Conservation (phyloP, 2,888 invertebrate genomes). For the Celastrina argiolus region DNA sequence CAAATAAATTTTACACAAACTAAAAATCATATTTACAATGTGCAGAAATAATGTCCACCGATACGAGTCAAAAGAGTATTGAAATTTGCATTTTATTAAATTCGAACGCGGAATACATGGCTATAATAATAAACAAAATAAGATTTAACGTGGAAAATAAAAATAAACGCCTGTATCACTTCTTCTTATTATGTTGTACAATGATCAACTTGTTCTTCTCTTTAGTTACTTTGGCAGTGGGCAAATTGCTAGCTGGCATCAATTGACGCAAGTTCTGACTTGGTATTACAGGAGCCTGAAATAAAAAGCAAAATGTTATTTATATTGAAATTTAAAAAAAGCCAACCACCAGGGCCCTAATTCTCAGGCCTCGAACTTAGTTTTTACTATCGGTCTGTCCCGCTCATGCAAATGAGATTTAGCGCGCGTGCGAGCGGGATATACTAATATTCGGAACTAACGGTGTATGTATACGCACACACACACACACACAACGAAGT, state of each 20-base stretch:
- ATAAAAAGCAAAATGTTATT: constrained; percentile 22
- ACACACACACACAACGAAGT: no score
- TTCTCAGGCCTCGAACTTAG: no score
- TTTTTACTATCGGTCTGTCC: no score
- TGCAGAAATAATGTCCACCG: background rate
- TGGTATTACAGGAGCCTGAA: constrained; percentile 77
- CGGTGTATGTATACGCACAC: no score
- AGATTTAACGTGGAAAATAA: constrained; percentile 31
- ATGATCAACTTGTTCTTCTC: constrained; percentile 91
- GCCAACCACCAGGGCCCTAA: background rate
- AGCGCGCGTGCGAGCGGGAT: no score
- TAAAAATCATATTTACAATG: background rate
- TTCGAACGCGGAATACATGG: constrained; percentile 15
- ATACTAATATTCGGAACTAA: no score
- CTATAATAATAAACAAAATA: constrained; percentile 24
- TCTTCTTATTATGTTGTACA: constrained; percentile 80
- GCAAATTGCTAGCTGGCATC: constrained; percentile 79
- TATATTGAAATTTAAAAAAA: background rate
- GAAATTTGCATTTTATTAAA: background rate
- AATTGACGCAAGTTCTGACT: constrained; percentile 83
- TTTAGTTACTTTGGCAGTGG: constrained; percentile 88
- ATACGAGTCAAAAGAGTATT: constrained; percentile 15
- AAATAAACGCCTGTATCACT: constrained; percentile 43
- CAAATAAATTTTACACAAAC: background rate
- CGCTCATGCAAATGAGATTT: no score